Evolutionary conservation across 2,888 invertebrate genomes (phyloP).

Genomic region (Cheilosia vernalis): DNA sequence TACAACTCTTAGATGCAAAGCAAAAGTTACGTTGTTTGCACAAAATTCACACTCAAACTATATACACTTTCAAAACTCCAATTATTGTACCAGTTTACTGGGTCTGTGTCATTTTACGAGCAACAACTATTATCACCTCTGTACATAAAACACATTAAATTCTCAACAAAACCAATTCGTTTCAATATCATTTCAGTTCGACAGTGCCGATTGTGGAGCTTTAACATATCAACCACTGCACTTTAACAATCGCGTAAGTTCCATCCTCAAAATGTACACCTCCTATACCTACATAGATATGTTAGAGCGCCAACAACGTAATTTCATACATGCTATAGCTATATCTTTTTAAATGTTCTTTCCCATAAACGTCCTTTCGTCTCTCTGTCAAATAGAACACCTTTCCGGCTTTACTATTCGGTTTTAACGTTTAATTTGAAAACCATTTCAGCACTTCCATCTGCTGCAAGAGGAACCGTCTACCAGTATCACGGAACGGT

Average conservation of each 20-base stretch:
- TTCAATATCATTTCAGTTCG: conserved; percentile 80
- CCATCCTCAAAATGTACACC: conserved; percentile 28
- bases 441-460: conserved; percentile 86
- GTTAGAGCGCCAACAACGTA: conserved; percentile 71
- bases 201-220: conserved; percentile 82
- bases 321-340: conserved; percentile 2
- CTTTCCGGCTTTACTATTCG: background rate
- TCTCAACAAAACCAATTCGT: conserved; percentile 53
- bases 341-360: conserved; percentile 2
- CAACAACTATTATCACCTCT: conserved; percentile 10
- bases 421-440: conserved; percentile 42
- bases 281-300: conserved; percentile 57
- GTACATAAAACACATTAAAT: conserved; percentile 46
- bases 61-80: background rate
- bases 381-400: background rate
- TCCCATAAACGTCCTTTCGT: conserved; percentile 7
- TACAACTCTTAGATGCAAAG: background rate
- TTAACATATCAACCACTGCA: conserved; percentile 80
- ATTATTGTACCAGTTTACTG: no score
- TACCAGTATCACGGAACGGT: conserved; percentile 86
- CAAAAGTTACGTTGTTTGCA: background rate
- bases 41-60: background rate
- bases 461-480: conserved; percentile 88
- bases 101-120: conserved; percentile 23
- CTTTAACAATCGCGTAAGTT: conserved; percentile 82